phyloP scores from a whole-genome alignment of 1,140 invertebrate genomes.

The Reticulitermes speratus region DNA sequence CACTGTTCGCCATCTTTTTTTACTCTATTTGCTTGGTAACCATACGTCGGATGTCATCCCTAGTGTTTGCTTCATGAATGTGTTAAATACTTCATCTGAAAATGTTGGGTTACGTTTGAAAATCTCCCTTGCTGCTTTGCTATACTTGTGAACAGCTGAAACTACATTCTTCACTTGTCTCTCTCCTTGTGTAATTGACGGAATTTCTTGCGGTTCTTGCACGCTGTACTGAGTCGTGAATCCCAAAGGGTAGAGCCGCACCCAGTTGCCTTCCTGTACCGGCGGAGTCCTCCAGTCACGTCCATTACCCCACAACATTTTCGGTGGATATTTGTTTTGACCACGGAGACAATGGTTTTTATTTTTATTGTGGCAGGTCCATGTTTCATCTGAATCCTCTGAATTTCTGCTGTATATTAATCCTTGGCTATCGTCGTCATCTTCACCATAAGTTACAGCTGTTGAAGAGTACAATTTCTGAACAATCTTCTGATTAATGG shows the following conservation, averaged over 20 bases:
- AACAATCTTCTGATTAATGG: not conserved
- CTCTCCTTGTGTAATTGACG: constrained; percentile 8
- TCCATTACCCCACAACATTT: constrained; percentile 58
- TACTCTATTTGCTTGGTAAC: constrained; percentile 28
- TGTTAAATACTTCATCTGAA: constrained; percentile 18
- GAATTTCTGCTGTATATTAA: not conserved
- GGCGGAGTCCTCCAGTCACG: constrained; percentile 57
- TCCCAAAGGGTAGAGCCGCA: constrained; percentile 55
- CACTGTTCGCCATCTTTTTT: not conserved
- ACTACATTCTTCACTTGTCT: constrained; percentile 17
- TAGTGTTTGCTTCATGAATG: not conserved
- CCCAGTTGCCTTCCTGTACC: constrained; percentile 59
- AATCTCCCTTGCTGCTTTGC: constrained; percentile 22
- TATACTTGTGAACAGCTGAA: constrained; percentile 27
- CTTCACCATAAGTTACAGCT: not conserved
- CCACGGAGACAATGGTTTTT: not conserved
- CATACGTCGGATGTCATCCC: constrained; percentile 24
- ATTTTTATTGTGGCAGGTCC: not conserved
- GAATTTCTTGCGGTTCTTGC: not conserved
- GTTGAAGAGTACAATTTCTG: not conserved
- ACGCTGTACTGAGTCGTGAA: not conserved
- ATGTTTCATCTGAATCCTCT: not conserved
- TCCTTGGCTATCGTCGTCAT: not conserved
- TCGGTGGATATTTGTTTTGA: not conserved
- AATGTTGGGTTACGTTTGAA: constrained; percentile 23